Percentiles rank a stretch among this genome's conserved stretches.
Conservation (phyloP, 2,888 invertebrate genomes). For the Molanna angustata region DNA sequence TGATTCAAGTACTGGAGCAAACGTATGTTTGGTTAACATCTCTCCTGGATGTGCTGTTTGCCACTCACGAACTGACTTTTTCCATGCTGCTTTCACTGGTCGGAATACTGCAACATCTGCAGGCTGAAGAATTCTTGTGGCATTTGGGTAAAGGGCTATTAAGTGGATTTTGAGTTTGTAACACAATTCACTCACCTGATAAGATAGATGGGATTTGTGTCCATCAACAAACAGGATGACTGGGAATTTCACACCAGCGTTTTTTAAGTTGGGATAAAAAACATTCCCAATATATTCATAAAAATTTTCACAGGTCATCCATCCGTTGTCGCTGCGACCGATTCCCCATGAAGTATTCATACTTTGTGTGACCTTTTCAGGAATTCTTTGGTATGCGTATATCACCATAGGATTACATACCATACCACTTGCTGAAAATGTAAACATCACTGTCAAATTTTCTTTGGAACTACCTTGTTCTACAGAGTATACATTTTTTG, state of each 20-base stretch:
- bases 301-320: slow-evolving; percentile 2
- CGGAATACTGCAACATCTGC: background rate
- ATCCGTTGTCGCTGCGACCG: background rate
- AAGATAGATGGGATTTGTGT: background rate
- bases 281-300: background rate
- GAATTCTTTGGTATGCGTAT: slow-evolving; percentile 2
- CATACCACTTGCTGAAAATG: slow-evolving; percentile 7
- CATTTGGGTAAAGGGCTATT: background rate
- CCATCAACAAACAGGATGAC: slow-evolving; percentile 1
- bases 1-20: background rate
- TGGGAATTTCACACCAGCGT: too few relatives aligned
- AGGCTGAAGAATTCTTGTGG: background rate
- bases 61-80: background rate
- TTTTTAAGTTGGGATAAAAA: background rate
- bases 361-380: too few relatives aligned
- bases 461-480: slow-evolving; percentile 4
- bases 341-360: too few relatives aligned
- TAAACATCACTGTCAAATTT: slow-evolving; percentile 9
- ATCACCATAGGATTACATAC: background rate
- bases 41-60: background rate
- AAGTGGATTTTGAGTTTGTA: background rate
- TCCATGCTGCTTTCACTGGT: background rate
- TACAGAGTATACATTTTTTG: slow-evolving; percentile 8
- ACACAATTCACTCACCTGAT: background rate
- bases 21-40: background rate